Evolutionary conservation across 1,140 invertebrate genomes (phyloP).

Genomic region (Drosophila melanogaster): DNA sequence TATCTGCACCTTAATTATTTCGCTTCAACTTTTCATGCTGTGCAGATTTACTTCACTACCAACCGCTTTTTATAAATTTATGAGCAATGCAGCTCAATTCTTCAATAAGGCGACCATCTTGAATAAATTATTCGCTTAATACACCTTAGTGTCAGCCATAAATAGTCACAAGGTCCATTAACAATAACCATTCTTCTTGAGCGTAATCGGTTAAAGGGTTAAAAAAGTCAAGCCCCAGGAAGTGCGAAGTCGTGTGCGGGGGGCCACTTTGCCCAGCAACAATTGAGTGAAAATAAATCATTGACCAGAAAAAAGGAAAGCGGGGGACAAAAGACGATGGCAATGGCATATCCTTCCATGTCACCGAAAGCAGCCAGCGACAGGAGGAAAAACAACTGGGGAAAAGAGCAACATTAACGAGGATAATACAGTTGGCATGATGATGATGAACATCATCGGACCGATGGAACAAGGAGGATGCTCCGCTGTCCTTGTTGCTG

Average conservation of each 20-base stretch:
- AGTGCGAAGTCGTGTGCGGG: constrained; percentile 6
- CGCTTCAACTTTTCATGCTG: too few species aligned
- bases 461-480: constrained; percentile 3
- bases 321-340: constrained; percentile 29
- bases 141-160: constrained; percentile 14
- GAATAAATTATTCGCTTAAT: constrained; percentile 8
- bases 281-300: constrained; percentile 50
- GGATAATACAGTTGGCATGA: constrained; percentile 49
- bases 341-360: constrained; percentile 42
- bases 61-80: not conserved
- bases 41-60: not conserved
- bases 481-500: constrained; percentile 18
- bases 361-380: constrained; percentile 27
- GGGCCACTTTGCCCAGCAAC: not conserved
- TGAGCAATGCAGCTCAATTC: too few species aligned
- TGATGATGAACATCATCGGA: constrained; percentile 19
- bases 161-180: constrained; percentile 23
- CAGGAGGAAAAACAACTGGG: constrained; percentile 7
- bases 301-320: constrained; percentile 21
- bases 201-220: constrained; percentile 43
- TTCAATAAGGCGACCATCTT: not conserved
- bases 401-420: constrained; percentile 22
- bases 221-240: constrained; percentile 37
- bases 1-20: too few species aligned
- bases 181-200: constrained; percentile 17